A percentile compares a stretch with the other conserved stretches of the same genome.
phyloP scores from a whole-genome alignment of 2,113 vertebrate genomes.

The Mesembrinibis cayennensis region DNA sequence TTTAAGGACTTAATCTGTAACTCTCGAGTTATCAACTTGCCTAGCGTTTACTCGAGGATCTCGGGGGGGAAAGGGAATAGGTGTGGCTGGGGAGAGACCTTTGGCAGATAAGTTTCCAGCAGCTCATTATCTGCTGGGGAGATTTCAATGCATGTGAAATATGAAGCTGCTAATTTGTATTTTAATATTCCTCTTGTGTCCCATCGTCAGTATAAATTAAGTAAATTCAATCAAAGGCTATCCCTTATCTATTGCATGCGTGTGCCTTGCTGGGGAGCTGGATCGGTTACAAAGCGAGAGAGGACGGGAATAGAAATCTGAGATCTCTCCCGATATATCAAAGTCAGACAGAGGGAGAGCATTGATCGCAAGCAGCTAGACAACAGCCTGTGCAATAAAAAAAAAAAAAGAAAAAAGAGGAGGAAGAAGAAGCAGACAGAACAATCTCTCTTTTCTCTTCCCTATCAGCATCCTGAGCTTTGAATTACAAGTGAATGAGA shows the following conservation, averaged over 20 bases:
- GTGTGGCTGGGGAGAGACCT: slow-evolving; percentile 37
- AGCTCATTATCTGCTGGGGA: slow-evolving; percentile 42
- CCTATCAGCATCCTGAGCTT: slow-evolving; percentile 19
- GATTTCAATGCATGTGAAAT: slow-evolving; percentile 51
- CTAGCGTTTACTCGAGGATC: not conserved
- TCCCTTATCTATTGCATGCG: slow-evolving; percentile 43
- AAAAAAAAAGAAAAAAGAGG: not conserved
- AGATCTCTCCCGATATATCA: slow-evolving; percentile 43
- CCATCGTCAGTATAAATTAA: slow-evolving; percentile 48
- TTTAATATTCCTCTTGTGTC: slow-evolving; percentile 66
- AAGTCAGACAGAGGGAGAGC: slow-evolving; percentile 20
- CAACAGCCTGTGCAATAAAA: slow-evolving; percentile 13
- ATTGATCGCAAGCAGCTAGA: slow-evolving; percentile 21
- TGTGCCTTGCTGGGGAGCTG: not conserved
- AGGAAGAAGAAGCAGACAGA: not conserved
- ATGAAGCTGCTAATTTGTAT: slow-evolving; percentile 64
- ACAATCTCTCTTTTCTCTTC: slow-evolving; percentile 7
- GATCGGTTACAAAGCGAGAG: not conserved
- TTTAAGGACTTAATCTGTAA: not conserved
- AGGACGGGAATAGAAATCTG: slow-evolving; percentile 9
- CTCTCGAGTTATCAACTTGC: not conserved
- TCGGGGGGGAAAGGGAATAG: not conserved
- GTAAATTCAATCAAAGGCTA: slow-evolving; percentile 64
- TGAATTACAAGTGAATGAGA: slow-evolving; percentile 64
- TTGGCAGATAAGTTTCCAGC: slow-evolving; percentile 32